Percentiles rank a stretch among this genome's conserved stretches.
phyloP scores from a whole-genome alignment of 2,113 vertebrate species.

The Myiozetetes cayanensis region DNA sequence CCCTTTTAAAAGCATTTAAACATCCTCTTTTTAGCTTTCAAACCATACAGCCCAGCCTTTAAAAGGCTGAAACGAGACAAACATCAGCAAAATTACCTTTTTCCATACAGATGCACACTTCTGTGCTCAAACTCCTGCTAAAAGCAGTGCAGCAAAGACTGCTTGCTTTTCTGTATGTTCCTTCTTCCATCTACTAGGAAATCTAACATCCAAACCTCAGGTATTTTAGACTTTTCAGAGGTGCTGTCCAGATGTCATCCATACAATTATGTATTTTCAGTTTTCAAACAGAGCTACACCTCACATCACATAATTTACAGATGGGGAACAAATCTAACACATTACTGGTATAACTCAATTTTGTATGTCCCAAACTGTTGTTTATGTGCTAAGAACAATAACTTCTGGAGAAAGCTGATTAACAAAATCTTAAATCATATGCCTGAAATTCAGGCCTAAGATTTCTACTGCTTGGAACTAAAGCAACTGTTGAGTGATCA shows the following conservation, averaged over 20 bases:
- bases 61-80: not conserved
- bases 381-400: not conserved
- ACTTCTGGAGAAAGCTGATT: not conserved
- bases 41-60: not conserved
- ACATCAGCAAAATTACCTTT: not conserved
- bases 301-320: not conserved
- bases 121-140: not conserved
- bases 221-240: not conserved
- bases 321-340: not conserved
- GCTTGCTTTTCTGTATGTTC: not conserved
- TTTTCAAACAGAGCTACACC: not conserved
- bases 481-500: not conserved
- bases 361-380: not conserved
- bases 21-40: not conserved
- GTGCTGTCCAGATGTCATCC: not conserved
- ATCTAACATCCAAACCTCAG: not conserved
- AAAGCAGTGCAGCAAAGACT: not conserved
- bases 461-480: not conserved
- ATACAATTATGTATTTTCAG: not conserved
- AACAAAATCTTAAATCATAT: not conserved
- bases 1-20: not conserved
- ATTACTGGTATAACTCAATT: not conserved
- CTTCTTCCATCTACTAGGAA: not conserved
- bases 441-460: not conserved
- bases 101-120: not conserved